Evolutionary conservation across 2,888 invertebrate species (phyloP).

Genomic region (Latrodectus elegans): DNA sequence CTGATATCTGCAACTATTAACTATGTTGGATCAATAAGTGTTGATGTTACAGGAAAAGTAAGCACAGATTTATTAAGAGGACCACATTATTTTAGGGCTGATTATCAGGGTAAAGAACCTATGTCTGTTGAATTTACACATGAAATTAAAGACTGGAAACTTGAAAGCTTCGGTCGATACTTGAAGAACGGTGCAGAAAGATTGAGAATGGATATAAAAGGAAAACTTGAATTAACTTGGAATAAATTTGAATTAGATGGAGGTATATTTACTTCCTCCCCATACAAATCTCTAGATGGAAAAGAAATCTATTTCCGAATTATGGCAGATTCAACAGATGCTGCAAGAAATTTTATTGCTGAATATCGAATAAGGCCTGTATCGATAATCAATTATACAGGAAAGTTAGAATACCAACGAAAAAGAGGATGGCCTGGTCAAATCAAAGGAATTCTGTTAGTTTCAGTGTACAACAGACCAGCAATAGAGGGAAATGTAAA

Average conservation of each 20-base stretch:
- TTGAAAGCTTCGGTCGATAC: constrained; percentile 27
- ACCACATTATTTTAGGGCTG: constrained; percentile 58
- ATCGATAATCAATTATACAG: constrained; percentile 34
- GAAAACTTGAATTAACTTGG: constrained; percentile 26
- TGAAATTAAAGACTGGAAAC: constrained; percentile 47
- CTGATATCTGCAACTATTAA: constrained; percentile 41
- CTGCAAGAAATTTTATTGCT: constrained; percentile 27
- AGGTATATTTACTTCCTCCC: constrained; percentile 41
- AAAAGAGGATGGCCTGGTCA: constrained; percentile 62
- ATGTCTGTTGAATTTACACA: constrained; percentile 46
- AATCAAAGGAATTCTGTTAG: constrained; percentile 36
- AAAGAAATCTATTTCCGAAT: constrained; percentile 48
- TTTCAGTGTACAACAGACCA: constrained; percentile 41
- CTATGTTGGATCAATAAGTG: constrained; percentile 46
- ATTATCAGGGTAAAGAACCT: constrained; percentile 40
- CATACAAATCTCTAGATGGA: constrained; percentile 61
- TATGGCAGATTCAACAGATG: constrained; percentile 45
- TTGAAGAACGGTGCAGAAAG: constrained; percentile 34
- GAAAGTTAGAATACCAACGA: constrained; percentile 56
- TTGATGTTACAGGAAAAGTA: constrained; percentile 42
- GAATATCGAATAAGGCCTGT: constrained; percentile 53
- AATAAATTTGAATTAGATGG: constrained; percentile 32
- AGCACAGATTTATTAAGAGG: constrained; percentile 41
- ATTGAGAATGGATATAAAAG: constrained; percentile 40
- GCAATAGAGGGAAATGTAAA: constrained; percentile 34